These are phyloP conservation scores for Thera britannica DNA, from an alignment of 2,888 invertebrate genomes.

Conservation along the genomic window DNA sequence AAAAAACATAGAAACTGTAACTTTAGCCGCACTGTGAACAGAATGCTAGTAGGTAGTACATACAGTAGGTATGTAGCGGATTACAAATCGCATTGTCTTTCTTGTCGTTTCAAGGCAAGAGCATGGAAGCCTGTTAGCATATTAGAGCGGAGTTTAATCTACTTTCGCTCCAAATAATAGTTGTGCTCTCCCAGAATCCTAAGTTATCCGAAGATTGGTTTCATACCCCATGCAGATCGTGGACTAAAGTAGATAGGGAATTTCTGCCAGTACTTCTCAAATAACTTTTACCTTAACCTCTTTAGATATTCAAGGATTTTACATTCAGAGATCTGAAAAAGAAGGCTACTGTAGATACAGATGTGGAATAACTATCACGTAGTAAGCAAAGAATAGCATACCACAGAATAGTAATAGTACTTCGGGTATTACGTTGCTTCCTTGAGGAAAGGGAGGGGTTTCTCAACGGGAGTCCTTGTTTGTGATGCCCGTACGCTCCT, in stretches of 20 bases:
- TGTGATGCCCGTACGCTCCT: conserved; percentile 4
- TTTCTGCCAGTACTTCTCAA: not conserved
- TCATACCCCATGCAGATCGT: no score
- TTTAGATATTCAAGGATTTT: not conserved
- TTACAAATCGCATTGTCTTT: conserved; percentile 53
- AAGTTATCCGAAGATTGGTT: no score
- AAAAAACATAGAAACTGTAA: conserved; percentile 52
- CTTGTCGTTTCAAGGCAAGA: conserved; percentile 51
- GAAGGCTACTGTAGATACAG: not conserved
- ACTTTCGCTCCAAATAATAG: not conserved
- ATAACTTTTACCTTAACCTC: not conserved
- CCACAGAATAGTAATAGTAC: not conserved
- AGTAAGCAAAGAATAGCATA: not conserved
- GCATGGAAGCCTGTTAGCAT: conserved; percentile 41
- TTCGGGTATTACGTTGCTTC: conserved; percentile 25
- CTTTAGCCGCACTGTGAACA: conserved; percentile 38
- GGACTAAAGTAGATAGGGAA: no score
- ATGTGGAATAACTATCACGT: not conserved
- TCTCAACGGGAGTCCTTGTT: conserved; percentile 51
- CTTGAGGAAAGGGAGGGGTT: conserved; percentile 29
- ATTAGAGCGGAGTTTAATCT: not conserved
- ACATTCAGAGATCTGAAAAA: not conserved
- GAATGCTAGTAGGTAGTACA: conserved; percentile 21
- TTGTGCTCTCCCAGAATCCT: not conserved
- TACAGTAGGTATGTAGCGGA: conserved; percentile 27